These are phyloP conservation scores for Parauchenoglanis ngamensis DNA, from an alignment of 2,797 vertebrate species.

Conservation along the genomic window DNA sequence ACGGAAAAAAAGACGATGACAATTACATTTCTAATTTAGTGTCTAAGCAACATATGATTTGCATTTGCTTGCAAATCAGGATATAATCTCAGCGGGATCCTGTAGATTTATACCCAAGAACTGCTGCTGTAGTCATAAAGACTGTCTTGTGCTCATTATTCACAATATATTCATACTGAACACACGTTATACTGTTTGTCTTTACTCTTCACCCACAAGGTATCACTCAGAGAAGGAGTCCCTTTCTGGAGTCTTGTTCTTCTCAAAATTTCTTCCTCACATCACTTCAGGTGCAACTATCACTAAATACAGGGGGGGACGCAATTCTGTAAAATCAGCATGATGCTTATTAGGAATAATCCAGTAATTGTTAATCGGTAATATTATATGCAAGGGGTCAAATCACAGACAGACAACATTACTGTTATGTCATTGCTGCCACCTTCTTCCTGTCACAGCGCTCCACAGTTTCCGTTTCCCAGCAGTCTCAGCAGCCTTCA, in stretches of 20 bases:
- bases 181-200: background rate
- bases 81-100: background rate
- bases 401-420: background rate
- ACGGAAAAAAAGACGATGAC: background rate
- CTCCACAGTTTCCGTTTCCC: no score
- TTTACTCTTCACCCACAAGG: background rate
- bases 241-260: background rate
- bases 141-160: background rate
- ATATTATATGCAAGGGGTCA: background rate
- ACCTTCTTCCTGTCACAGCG: no score
- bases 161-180: no score
- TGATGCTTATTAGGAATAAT: background rate
- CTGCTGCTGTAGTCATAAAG: background rate
- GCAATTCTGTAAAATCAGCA: background rate
- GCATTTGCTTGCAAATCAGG: background rate
- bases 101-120: background rate
- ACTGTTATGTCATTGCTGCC: no score
- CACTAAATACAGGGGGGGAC: background rate
- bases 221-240: background rate
- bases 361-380: background rate
- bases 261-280: background rate
- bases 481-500: no score
- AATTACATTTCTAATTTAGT: background rate
- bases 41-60: background rate
- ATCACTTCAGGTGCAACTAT: background rate